Evolutionary conservation across 2,113 vertebrate species (phyloP), one percentile per base, ranked within the genome.

Genomic region (Oreochromis tanganicae): DNA sequence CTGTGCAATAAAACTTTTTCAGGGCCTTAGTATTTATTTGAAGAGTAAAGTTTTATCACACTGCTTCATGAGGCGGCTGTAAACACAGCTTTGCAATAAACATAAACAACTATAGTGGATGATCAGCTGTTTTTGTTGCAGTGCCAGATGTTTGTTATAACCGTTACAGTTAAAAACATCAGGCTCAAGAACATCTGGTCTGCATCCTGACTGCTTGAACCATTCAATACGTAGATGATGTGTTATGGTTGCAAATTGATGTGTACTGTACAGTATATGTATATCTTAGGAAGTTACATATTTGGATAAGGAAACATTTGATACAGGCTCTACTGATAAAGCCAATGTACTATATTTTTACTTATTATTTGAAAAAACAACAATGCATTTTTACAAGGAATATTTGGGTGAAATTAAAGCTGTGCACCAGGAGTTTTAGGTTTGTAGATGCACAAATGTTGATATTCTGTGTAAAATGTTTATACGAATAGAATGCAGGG

Each of bases 41-140:
- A 71, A 46, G 78, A 82, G 79, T 91, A 88, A 88, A 85, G 52
- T 88, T 81, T 91, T 86, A 91, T 84, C 14, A 43, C 43, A 2
- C 10, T 57, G 66, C 75, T 89, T 89, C 83, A 92, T 38, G 66
- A 84, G 78, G 78, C 52, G 73, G 83, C 89, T 86, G 81, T 86
- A 88, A 89, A 86, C 83, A 68, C 84, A 54, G 41, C 38, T 38
- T 66, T 14, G 43, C 43, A 73, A 48, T 80, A 85, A 85, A 87
- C 68, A 85, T 87, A 34, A 80, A 56, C 57, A 73, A 5, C 66
- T 32, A 9, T 21, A 43, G 24, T 83, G 21, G 19, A 83, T 71
- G 57, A 86, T 78, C 32, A 16, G 32, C 80, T 80, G 57, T 21
- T 80, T 73, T 83, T 43, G 29, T 12, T 52, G 36, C 14, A 19